Conservation (phyloP, 2,113 vertebrate genomes). For the Larimichthys crocea region DNA sequence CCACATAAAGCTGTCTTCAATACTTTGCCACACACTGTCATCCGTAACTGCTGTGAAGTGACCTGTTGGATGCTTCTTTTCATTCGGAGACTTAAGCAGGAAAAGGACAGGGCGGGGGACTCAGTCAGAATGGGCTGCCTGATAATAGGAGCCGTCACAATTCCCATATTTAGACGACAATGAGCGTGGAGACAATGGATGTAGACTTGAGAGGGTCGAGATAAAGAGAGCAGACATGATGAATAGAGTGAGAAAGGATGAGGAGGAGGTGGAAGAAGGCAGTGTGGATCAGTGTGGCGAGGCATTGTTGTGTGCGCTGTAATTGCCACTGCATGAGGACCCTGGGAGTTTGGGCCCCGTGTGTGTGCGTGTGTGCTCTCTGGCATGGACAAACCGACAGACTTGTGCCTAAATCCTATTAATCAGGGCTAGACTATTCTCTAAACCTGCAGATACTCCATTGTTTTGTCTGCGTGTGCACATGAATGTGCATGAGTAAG, state of each 20-base stretch:
- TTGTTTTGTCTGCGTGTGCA: constrained; percentile 51
- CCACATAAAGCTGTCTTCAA: constrained; percentile 39
- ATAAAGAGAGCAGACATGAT: constrained; percentile 38
- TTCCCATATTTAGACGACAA: constrained; percentile 39
- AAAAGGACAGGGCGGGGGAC: constrained; percentile 7
- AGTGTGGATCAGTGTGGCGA: constrained; percentile 29
- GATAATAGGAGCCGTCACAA: constrained; percentile 24
- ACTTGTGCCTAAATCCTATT: constrained; percentile 66
- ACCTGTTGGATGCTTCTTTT: constrained; percentile 46
- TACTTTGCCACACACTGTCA: constrained; percentile 37
- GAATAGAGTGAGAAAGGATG: constrained; percentile 34
- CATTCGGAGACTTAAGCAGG: constrained; percentile 27
- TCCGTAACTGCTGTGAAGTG: constrained; percentile 54
- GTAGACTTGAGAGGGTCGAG: constrained; percentile 30
- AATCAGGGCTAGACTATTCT: constrained; percentile 46
- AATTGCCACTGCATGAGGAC: constrained; percentile 35
- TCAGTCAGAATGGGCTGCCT: constrained; percentile 13
- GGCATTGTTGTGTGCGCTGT: constrained; percentile 31
- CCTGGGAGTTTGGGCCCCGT: constrained; percentile 16
- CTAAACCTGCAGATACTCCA: constrained; percentile 50
- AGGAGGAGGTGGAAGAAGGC: constrained; percentile 35
- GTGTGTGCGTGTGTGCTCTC: constrained; percentile 13
- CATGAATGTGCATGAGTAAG: constrained; percentile 39
- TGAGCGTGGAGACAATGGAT: constrained; percentile 32
- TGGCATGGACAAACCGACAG: constrained; percentile 44